Percentiles rank a stretch among this genome's conserved stretches.
Conservation (phyloP, 2,888 invertebrate species). For the Perdita meconis region DNA sequence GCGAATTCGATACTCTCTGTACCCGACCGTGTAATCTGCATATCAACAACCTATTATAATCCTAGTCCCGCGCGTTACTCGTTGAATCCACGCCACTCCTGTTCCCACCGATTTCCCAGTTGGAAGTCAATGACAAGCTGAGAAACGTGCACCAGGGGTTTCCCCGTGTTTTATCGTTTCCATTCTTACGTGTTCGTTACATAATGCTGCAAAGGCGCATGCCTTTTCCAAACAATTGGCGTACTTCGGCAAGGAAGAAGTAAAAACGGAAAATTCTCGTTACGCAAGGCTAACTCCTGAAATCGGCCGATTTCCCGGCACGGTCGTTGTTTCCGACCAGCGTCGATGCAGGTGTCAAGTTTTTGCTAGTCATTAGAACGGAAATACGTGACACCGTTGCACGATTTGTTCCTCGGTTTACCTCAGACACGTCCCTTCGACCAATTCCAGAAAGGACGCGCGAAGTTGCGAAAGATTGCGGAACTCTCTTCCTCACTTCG, state of each 20-base stretch:
- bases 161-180: constrained; percentile 54
- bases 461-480: not conserved
- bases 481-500: not conserved
- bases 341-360: constrained; percentile 53
- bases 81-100: constrained; percentile 33
- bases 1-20: not conserved
- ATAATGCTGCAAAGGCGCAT: constrained; percentile 42
- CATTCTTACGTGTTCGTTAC: constrained; percentile 51
- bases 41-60: too few species aligned
- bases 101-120: constrained; percentile 41
- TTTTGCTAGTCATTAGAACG: constrained; percentile 61
- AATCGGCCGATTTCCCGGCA: constrained; percentile 64
- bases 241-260: constrained; percentile 31
- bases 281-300: constrained; percentile 66
- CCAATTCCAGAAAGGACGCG: not conserved
- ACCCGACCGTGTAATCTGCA: not conserved
- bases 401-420: constrained; percentile 43
- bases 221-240: constrained; percentile 50
- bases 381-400: constrained; percentile 63
- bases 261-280: constrained; percentile 68
- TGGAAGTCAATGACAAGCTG: constrained; percentile 54
- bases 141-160: constrained; percentile 55
- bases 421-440: constrained; percentile 13
- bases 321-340: constrained; percentile 56
- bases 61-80: not conserved